Base-by-base conservation (phyloP, 2,888 invertebrate species). In the Trachelus troglodyta region DNA sequence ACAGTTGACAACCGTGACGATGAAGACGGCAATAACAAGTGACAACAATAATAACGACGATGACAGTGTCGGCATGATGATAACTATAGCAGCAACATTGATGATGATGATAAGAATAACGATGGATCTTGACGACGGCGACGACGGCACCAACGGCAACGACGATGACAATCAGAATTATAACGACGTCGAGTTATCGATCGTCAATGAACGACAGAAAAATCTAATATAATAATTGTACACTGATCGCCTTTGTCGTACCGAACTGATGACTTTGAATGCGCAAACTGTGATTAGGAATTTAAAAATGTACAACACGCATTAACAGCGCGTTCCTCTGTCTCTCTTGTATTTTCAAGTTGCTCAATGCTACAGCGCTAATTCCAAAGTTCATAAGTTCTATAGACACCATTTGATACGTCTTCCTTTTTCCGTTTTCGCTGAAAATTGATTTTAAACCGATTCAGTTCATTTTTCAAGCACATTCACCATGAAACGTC, bases 401-500 rank as follows among this genome's bases (percentile, higher is more conserved):
- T 71, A 71, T 71, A 71, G 71, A 71, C 71, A 71, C 71, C 30
- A 33, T 71, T 71, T 33, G 31, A 71, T 71, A 71, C 33, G 31
- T 34, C 23, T 34, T 31, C 31, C 23, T 30, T 71, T 34, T 30
- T 35, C 12, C 71, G 31, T 33, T 71, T 71, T 30, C 31, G 71
- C 33, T 71, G 31, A 33, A 71, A 33, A 71, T 71, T 71, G 30
- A 71, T 71, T 71, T 71, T 34, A 71, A 33, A 33, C 33, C 71
- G 71, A 71, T 71, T 71, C 71, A 71, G 71, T 71, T 71, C 71
- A 71, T 71, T 71, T 34, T 33, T 12, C 71, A 71, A 71, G 71
- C 33, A 71, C 71, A 71, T 71, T 71, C 30, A 71, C 71, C 71
- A 33, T 15, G 71, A 56, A 71, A 33, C 71, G 71, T 71, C 71